Evolutionary conservation across 2,797 vertebrate genomes (phyloP).

Genomic region (Coilia nasus): DNA sequence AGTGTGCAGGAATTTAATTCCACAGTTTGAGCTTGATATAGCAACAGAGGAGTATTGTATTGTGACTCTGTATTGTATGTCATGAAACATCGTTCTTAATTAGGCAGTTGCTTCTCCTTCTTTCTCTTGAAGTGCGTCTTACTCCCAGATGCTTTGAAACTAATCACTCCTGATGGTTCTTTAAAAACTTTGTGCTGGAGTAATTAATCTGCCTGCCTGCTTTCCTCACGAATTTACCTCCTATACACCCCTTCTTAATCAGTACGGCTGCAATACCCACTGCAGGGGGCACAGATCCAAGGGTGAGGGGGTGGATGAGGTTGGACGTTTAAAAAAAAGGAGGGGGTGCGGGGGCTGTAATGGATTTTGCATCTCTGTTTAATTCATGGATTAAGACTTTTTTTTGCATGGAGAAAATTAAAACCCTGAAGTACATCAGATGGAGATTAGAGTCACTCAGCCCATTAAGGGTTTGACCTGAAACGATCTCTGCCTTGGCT

Average conservation of each 20-base stretch:
- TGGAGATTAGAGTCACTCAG: constrained; percentile 55
- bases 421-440: constrained; percentile 54
- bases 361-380: constrained; percentile 72
- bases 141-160: background rate
- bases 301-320: constrained; percentile 15
- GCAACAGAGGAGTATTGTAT: background rate
- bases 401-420: constrained; percentile 63
- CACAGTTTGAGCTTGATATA: no score
- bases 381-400: constrained; percentile 72
- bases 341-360: constrained; percentile 53
- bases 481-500: constrained; percentile 46
- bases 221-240: constrained; percentile 34
- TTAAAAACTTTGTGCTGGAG: constrained; percentile 62
- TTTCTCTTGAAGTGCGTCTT: background rate
- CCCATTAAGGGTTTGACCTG: constrained; percentile 54
- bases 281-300: constrained; percentile 32
- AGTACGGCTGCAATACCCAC: constrained; percentile 63
- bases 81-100: background rate
- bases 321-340: constrained; percentile 26
- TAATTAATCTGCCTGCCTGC: constrained; percentile 60
- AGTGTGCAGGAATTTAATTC: no score
- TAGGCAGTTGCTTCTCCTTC: background rate
- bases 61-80: background rate
- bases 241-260: constrained; percentile 60
- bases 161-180: constrained; percentile 49